phyloP scores from a whole-genome alignment of 2,888 invertebrate species.

The Synergus gifuensis region DNA sequence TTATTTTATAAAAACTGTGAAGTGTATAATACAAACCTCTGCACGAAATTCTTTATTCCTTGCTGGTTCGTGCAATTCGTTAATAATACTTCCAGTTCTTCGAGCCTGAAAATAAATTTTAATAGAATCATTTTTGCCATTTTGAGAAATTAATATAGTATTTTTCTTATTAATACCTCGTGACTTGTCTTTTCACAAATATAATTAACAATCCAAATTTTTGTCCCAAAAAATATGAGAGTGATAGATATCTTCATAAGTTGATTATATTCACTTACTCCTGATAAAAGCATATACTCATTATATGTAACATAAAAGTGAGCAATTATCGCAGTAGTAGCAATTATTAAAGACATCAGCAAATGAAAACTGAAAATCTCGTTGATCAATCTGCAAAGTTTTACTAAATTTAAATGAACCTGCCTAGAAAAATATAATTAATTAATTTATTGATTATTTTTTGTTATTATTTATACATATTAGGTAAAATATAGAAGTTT shows the following conservation, averaged over 20 bases:
- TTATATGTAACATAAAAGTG: neutral
- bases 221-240: conserved; percentile 46
- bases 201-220: conserved; percentile 47
- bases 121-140: neutral
- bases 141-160: neutral
- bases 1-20: neutral
- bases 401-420: conserved; percentile 10
- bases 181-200: conserved; percentile 42
- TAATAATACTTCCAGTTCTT: conserved; percentile 62
- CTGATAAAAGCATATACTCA: neutral
- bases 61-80: conserved; percentile 62
- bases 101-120: conserved; percentile 52
- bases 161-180: conserved; percentile 48
- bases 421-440: neutral
- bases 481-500: neutral
- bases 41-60: conserved; percentile 55
- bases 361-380: conserved; percentile 7
- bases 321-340: neutral
- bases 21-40: neutral
- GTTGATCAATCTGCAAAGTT: neutral
- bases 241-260: conserved; percentile 25
- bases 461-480: neutral
- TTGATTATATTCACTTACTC: no score
- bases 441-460: neutral
- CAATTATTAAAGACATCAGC: neutral